Conservation (phyloP, 2,797 vertebrate genomes). For the Clarias laeviceps region DNA sequence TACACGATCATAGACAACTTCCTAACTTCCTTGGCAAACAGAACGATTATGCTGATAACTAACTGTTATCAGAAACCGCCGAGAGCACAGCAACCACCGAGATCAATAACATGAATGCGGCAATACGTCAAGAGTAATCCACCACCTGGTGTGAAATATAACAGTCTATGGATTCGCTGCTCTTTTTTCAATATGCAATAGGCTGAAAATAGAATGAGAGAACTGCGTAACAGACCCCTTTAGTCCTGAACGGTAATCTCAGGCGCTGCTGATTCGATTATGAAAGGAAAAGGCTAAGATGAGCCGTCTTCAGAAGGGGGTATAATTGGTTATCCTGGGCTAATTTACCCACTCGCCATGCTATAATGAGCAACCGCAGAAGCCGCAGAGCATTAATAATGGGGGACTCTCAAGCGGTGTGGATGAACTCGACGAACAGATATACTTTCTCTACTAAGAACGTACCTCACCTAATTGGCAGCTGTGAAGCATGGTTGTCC, state of each 20-base stretch:
- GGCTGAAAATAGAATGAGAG: constrained; percentile 35
- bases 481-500: constrained; percentile 1
- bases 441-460: background rate
- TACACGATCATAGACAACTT: background rate
- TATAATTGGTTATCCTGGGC: constrained; percentile 61
- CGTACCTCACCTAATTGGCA: constrained; percentile 14
- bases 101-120: background rate
- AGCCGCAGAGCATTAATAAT: constrained; percentile 45
- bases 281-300: constrained; percentile 58
- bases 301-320: constrained; percentile 61
- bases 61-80: too few relatives aligned
- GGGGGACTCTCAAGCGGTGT: background rate
- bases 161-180: background rate
- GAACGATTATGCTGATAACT: background rate
- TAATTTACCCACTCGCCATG: constrained; percentile 69
- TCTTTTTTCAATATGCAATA: constrained; percentile 39
- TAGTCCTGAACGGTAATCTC: constrained; percentile 54
- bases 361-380: constrained; percentile 66
- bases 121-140: background rate
- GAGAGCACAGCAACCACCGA: background rate
- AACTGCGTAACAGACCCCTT: constrained; percentile 44
- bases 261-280: constrained; percentile 52
- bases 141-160: background rate
- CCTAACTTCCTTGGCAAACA: background rate
- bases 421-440: background rate